phyloP scores from a whole-genome alignment of 2,888 invertebrate species.

The Sarcophaga variegata region DNA sequence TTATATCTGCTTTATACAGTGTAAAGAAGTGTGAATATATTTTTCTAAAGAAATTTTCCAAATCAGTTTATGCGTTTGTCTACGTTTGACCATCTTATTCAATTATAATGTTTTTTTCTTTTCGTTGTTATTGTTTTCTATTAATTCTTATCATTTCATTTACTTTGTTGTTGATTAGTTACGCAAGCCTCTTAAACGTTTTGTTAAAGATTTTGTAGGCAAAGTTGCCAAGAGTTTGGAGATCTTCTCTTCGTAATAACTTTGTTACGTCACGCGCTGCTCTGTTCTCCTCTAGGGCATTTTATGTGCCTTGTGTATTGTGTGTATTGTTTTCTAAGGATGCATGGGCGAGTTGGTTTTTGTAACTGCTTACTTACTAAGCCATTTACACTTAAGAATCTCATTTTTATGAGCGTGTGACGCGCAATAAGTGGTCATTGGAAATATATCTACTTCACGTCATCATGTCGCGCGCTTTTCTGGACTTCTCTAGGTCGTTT shows the following conservation, averaged over 20 bases:
- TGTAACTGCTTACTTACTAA: too few species aligned
- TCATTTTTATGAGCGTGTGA: too few species aligned
- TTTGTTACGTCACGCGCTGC: too few species aligned
- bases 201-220: not conserved
- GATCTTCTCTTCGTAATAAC: not conserved
- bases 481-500: too few species aligned
- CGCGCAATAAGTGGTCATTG: too few species aligned
- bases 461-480: too few species aligned
- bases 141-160: conserved; percentile 30
- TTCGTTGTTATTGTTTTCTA: conserved; percentile 19
- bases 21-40: conserved; percentile 12
- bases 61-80: conserved; percentile 37
- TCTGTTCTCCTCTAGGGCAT: too few species aligned
- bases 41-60: conserved; percentile 21
- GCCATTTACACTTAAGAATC: too few species aligned
- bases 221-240: not conserved
- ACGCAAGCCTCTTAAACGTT: conserved; percentile 1
- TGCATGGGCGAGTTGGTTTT: too few species aligned
- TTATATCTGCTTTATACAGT: not conserved
- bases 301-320: too few species aligned
- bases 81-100: not conserved
- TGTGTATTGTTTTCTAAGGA: too few species aligned
- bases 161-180: conserved; percentile 12
- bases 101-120: not conserved
- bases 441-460: too few species aligned